These are phyloP conservation scores for Andrena haemorrhoa DNA, from an alignment of 2,888 invertebrate genomes.

Conservation along the genomic window DNA sequence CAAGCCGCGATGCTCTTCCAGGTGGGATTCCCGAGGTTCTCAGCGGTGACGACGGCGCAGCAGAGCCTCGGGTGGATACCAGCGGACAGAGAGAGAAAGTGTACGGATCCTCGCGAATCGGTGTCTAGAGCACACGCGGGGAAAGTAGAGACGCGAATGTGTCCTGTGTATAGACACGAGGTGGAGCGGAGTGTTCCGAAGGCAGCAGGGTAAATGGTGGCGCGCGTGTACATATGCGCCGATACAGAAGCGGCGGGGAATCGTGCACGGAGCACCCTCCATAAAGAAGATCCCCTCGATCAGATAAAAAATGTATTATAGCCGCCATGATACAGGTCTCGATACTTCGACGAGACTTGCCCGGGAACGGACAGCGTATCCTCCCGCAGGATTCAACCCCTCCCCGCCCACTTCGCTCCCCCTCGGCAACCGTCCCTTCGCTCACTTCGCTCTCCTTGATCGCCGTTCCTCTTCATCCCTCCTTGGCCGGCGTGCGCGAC, in stretches of 20 bases:
- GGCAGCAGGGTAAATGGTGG: constrained; percentile 46
- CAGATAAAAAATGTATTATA: constrained; percentile 85
- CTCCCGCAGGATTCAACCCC: constrained; percentile 71
- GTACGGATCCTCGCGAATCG: too few relatives aligned
- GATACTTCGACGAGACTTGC: constrained; percentile 81
- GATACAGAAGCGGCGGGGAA: constrained; percentile 59
- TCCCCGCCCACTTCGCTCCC: constrained; percentile 23
- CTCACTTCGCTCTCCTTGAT: constrained; percentile 8
- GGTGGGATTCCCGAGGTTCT: too few relatives aligned
- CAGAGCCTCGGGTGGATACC: too few relatives aligned
- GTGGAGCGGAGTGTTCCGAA: constrained; percentile 9
- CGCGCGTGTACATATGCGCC: constrained; percentile 64
- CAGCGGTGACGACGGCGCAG: too few relatives aligned
- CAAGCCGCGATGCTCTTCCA: too few relatives aligned
- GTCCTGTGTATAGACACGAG: not conserved
- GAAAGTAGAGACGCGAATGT: constrained; percentile 29
- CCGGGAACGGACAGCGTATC: constrained; percentile 75
- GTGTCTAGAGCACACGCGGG: not conserved
- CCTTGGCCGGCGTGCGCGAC: constrained; percentile 53
- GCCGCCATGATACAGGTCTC: constrained; percentile 84
- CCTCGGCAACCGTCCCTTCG: constrained; percentile 20
- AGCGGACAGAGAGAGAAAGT: too few relatives aligned
- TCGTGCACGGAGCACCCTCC: constrained; percentile 79
- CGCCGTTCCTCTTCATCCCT: constrained; percentile 28
- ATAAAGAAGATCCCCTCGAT: constrained; percentile 85